A percentile compares a stretch with the other conserved stretches of the same genome.
Evolutionary conservation across 2,113 vertebrate genomes (phyloP).

Genomic region (Petrocephalus zakoni): DNA sequence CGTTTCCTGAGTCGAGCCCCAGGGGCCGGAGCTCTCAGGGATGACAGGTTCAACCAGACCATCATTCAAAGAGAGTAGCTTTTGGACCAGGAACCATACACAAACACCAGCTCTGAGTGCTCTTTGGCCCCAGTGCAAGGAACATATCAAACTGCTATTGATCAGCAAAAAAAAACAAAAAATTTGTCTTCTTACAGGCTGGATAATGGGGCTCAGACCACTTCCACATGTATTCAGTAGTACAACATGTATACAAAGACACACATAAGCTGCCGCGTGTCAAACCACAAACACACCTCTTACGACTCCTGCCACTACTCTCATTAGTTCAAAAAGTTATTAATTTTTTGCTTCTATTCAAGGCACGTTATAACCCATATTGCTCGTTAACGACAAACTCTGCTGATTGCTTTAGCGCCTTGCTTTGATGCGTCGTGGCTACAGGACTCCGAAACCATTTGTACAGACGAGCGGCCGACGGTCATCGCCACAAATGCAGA

Average conservation of each 20-base stretch:
- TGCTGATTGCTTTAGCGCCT: neutral
- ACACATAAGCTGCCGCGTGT: neutral
- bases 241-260: neutral
- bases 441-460: neutral
- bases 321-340: neutral
- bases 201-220: neutral
- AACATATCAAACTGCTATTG: neutral
- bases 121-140: too few relatives aligned
- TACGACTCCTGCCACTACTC: neutral
- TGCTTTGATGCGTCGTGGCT: neutral
- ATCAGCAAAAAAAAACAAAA: neutral
- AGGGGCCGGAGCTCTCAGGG: neutral
- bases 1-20: neutral
- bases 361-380: constrained; percentile 53
- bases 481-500: neutral
- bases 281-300: neutral
- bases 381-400: neutral
- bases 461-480: too few relatives aligned
- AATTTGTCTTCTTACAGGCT: neutral
- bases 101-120: neutral
- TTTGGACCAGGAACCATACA: neutral
- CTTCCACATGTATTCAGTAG: neutral
- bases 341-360: constrained; percentile 44
- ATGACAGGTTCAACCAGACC: neutral
- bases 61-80: neutral